Evolutionary conservation across 2,113 vertebrate species (phyloP).

Genomic region (Brevimyrus niger): DNA sequence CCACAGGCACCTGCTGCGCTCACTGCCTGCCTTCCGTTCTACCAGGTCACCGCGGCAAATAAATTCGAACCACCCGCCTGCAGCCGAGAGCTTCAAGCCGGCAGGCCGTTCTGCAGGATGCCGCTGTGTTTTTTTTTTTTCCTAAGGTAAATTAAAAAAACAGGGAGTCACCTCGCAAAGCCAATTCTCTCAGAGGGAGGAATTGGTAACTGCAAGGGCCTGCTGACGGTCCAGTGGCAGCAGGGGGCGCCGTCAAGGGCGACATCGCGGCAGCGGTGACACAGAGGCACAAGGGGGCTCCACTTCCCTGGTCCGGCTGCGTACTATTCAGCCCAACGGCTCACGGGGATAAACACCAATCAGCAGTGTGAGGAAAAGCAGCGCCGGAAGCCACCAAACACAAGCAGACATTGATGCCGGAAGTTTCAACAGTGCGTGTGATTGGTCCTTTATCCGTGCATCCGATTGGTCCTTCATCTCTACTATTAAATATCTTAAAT

Average conservation of each 20-base stretch:
- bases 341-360: not conserved
- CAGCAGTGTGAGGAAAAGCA: not conserved
- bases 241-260: not conserved
- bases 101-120: not conserved
- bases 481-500: not conserved
- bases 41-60: constrained; percentile 47
- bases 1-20: constrained; percentile 37
- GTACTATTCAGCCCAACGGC: not conserved
- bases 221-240: not conserved
- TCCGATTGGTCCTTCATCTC: constrained; percentile 1
- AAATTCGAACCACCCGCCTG: constrained; percentile 80
- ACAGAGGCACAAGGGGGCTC: not conserved
- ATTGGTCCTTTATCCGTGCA: not conserved
- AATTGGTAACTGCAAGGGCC: not conserved
- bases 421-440: not conserved
- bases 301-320: not conserved
- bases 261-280: not conserved
- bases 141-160: not conserved
- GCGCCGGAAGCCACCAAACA: not conserved
- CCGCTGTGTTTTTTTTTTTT: not conserved
- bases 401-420: not conserved
- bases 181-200: not conserved
- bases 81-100: constrained; percentile 26
- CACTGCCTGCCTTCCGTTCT: constrained; percentile 38
- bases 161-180: not conserved